Evolutionary conservation across 1,140 invertebrate species (phyloP).

Genomic region (Eumaeus atala): DNA sequence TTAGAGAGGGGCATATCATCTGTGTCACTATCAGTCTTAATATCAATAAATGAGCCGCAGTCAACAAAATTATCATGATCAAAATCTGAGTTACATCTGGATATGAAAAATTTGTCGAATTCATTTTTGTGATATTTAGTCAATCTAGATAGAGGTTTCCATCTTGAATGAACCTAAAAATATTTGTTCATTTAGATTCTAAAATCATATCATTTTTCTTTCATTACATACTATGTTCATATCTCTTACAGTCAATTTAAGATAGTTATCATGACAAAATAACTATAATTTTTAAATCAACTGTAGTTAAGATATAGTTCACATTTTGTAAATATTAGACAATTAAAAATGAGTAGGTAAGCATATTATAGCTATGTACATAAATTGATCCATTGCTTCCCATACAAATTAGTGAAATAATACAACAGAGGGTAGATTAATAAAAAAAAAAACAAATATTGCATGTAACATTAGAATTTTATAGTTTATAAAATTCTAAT

Average conservation of each 20-base stretch:
- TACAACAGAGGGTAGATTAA: not conserved
- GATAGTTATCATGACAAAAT: too few relatives aligned
- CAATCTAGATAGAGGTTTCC: slow-evolving; percentile 2
- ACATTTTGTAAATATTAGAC: too few relatives aligned
- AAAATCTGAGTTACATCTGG: not conserved
- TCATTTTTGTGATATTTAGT: not conserved
- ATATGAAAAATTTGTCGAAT: slow-evolving; percentile 1
- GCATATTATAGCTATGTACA: too few relatives aligned
- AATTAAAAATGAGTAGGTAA: too few relatives aligned
- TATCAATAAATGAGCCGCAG: slow-evolving; percentile 27
- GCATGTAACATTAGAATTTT: not conserved
- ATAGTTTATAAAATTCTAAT: too few relatives aligned
- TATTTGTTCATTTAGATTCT: not conserved
- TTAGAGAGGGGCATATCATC: slow-evolving; percentile 43
- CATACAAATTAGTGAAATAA: too few relatives aligned
- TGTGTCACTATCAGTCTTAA: slow-evolving; percentile 37
- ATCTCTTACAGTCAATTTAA: not conserved
- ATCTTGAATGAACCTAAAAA: slow-evolving; percentile 5
- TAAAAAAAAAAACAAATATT: not conserved
- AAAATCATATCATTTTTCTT: not conserved
- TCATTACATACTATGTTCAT: not conserved
- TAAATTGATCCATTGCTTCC: too few relatives aligned
- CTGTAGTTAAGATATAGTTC: too few relatives aligned
- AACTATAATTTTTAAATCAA: too few relatives aligned
- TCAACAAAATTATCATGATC: slow-evolving; percentile 37